Evolutionary conservation across 1,140 invertebrate genomes (phyloP).

Genomic region (Laupala kohalensis): DNA sequence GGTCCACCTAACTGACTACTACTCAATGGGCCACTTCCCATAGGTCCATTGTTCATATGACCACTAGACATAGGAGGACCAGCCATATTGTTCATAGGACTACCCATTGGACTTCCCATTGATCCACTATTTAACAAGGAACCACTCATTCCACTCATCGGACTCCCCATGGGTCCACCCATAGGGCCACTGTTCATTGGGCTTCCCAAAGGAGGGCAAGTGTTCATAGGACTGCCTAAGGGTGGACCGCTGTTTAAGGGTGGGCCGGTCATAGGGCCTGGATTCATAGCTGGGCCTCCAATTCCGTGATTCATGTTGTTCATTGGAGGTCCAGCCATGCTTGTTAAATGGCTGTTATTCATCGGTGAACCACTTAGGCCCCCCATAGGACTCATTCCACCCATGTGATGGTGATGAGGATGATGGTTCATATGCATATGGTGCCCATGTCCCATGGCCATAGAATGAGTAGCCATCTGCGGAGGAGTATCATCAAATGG

Average conservation of each 20-base stretch:
- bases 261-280: slow-evolving; percentile 13
- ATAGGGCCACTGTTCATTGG: slow-evolving; percentile 60
- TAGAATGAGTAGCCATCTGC: slow-evolving; percentile 32
- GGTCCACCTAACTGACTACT: slow-evolving; percentile 22
- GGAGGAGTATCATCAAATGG: slow-evolving; percentile 87
- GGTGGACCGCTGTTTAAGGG: slow-evolving; percentile 38
- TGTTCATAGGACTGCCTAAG: slow-evolving; percentile 44
- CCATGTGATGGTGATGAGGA: slow-evolving; percentile 25
- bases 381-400: slow-evolving; percentile 32
- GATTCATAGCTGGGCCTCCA: slow-evolving; percentile 27
- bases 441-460: slow-evolving; percentile 27
- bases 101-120: slow-evolving; percentile 34
- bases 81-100: slow-evolving; percentile 15
- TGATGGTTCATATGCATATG: slow-evolving; percentile 41
- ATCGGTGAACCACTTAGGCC: slow-evolving; percentile 22
- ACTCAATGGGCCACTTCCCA: slow-evolving; percentile 18
- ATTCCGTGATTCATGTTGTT: slow-evolving; percentile 48
- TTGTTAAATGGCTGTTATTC: slow-evolving; percentile 26
- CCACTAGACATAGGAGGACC: slow-evolving; percentile 10
- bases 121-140: slow-evolving; percentile 23
- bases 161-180: slow-evolving; percentile 37
- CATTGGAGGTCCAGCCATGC: slow-evolving; percentile 42
- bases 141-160: slow-evolving; percentile 22
- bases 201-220: slow-evolving; percentile 30
- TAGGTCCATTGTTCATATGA: slow-evolving; percentile 24